phyloP scores from a whole-genome alignment of 2,113 vertebrate species.

The Caracal caracal region DNA sequence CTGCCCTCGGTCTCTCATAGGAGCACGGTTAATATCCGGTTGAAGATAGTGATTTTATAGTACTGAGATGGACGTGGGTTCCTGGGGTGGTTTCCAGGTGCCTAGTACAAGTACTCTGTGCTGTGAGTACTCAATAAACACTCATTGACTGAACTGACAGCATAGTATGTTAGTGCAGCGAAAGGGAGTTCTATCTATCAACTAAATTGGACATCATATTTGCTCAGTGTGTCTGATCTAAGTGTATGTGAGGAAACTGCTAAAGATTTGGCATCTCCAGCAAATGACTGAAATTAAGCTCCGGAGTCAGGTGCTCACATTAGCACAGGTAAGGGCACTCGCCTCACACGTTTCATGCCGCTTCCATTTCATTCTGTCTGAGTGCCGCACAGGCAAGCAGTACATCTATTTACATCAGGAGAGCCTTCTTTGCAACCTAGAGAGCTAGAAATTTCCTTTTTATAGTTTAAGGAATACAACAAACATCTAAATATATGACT shows the following conservation, averaged over 20 bases:
- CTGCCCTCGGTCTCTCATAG: not conserved
- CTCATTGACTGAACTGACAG: conserved; percentile 64
- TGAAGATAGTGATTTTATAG: conserved; percentile 21
- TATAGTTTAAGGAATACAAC: conserved; percentile 67
- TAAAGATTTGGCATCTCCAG: conserved; percentile 26
- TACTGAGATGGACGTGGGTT: not conserved
- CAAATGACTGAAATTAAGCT: conserved; percentile 29
- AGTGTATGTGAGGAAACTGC: conserved; percentile 69
- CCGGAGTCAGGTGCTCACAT: not conserved
- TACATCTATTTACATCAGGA: conserved; percentile 53
- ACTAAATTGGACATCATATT: conserved; percentile 65
- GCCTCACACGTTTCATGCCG: accelerated
- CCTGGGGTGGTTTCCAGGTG: not conserved
- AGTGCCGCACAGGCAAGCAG: not conserved
- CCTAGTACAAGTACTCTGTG: not conserved
- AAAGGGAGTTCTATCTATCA: conserved; percentile 62
- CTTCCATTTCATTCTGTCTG: conserved; percentile 34
- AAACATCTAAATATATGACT: conserved; percentile 69
- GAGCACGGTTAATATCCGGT: conserved; percentile 23
- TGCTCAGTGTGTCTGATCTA: conserved; percentile 60
- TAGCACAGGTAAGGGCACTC: not conserved
- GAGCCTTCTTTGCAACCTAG: conserved; percentile 57
- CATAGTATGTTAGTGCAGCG: conserved; percentile 45
- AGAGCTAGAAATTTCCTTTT: conserved; percentile 71
- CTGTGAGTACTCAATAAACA: conserved; percentile 50